Evolutionary conservation across 2,888 invertebrate species (phyloP), one percentile per base, ranked within the genome.

Genomic region (Drosophila quinaria): DNA sequence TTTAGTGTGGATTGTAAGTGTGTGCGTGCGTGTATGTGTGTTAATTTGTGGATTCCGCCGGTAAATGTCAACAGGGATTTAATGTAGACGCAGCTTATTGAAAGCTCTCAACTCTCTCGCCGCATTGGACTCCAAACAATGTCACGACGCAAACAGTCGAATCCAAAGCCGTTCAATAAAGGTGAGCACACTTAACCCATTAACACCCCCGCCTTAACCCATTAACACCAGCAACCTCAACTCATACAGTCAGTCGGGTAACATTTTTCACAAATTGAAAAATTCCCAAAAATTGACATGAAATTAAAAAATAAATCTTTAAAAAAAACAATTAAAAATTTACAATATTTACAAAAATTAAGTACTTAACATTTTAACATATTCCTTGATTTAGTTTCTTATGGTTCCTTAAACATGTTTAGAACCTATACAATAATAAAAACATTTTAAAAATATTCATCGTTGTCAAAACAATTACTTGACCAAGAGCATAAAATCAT

Each of bases 61-160:
- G 87, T 69, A 80, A 86, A 82, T 82, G 83, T 67, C 55, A 63
- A 52, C n/a, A 54, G 19, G 55, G 73, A 76, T 77, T 85, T 84
- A 62, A 85, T 85, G 88, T 86, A 82, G 86, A 77, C 80, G 72
- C 56, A 62, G 61, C 70, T 19, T 22, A 37, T 59, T 37, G 25
- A 46, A 42, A 63, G 63, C 69, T 67, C 74, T 73, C 61, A 44
- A 80, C 76, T 74, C 74, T 4, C 22, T 74, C 74, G 25, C 25
- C 74, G 81, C 74, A 78, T 71, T 82, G 80, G 74, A 50, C 33
- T 46, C 58, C 80, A 77, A 72, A 88, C 84, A 90, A 98, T 98
- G 97, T 98, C 98, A 93, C 96, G 98, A 93, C 95, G 98, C 94
- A 98, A 98, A 95, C 98, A 98, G 95, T 97, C 97, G 94, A 97